phyloP scores from a whole-genome alignment of 2,797 vertebrate species.

The Neosilurus hyrtlii region DNA sequence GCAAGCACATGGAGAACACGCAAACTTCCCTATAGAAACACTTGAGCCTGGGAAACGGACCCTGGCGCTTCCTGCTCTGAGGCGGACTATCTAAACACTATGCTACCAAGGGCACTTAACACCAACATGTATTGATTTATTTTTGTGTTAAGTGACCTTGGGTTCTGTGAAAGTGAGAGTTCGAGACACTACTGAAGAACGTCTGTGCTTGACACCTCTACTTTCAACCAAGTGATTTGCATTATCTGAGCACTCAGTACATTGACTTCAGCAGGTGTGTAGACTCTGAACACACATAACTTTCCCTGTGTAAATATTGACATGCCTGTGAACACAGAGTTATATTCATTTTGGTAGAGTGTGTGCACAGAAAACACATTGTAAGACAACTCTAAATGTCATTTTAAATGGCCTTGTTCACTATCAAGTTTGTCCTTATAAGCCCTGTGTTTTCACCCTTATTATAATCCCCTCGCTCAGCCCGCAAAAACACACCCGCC shows the following conservation, averaged over 20 bases:
- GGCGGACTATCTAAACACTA: no score
- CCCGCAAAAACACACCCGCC: slow-evolving; percentile 15
- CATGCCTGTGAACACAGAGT: not conserved
- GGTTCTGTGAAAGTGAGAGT: no score
- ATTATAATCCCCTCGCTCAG: slow-evolving; percentile 25
- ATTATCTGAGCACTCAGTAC: not conserved
- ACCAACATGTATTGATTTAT: no score
- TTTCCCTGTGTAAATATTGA: not conserved
- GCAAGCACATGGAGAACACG: no score
- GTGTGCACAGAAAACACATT: not conserved
- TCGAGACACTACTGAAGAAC: not conserved
- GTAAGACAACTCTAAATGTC: not conserved
- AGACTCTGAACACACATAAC: not conserved
- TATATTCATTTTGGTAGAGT: not conserved
- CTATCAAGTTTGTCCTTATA: slow-evolving; percentile 30
- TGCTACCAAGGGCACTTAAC: no score
- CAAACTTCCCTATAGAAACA: no score
- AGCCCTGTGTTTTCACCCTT: slow-evolving; percentile 16
- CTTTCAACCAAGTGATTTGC: not conserved
- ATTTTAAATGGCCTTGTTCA: slow-evolving; percentile 1
- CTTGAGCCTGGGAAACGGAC: no score
- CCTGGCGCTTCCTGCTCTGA: no score
- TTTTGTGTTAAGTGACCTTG: no score
- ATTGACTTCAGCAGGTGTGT: not conserved
- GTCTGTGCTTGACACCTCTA: not conserved